These are phyloP conservation scores for Aspiorhynchus laticeps DNA, from an alignment of 2,113 vertebrate genomes.

Conservation along the genomic window DNA sequence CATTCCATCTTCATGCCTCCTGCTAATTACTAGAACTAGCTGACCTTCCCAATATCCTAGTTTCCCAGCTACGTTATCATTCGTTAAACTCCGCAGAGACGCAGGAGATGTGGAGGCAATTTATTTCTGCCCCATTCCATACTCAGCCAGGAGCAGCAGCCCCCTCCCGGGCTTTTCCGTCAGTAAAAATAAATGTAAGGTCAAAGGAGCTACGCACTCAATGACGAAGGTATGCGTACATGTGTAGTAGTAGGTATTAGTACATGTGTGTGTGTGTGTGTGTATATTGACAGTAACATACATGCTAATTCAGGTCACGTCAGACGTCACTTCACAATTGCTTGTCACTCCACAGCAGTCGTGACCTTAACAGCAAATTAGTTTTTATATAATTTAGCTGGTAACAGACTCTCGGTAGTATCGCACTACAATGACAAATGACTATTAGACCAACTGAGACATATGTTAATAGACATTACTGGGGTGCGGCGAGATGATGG, in stretches of 20 bases:
- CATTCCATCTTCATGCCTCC: slow-evolving; percentile 44
- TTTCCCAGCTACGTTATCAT: slow-evolving; percentile 62
- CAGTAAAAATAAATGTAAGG: slow-evolving; percentile 45
- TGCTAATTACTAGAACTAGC: slow-evolving; percentile 63
- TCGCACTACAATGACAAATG: not conserved
- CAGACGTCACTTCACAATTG: slow-evolving; percentile 34
- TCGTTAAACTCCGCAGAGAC: slow-evolving; percentile 64
- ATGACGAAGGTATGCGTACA: slow-evolving; percentile 14
- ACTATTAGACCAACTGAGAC: slow-evolving; percentile 13
- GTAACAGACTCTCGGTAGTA: not conserved
- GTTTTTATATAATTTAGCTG: slow-evolving; percentile 33
- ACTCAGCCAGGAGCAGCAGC: slow-evolving; percentile 57
- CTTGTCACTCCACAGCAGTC: slow-evolving; percentile 17
- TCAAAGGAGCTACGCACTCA: slow-evolving; percentile 11
- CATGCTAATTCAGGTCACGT: slow-evolving; percentile 45
- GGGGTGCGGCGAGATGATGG: not conserved
- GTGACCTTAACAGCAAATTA: slow-evolving; percentile 40
- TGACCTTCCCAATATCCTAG: slow-evolving; percentile 65
- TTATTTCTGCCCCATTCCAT: slow-evolving; percentile 65
- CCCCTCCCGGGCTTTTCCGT: slow-evolving; percentile 50
- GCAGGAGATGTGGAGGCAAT: slow-evolving; percentile 62
- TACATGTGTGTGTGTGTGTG: too few relatives aligned
- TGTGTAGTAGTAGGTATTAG: too few relatives aligned
- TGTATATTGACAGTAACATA: not conserved
- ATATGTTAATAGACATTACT: not conserved